Evolutionary conservation across 2,888 invertebrate genomes (phyloP).

Genomic region (Cataglyphis livida): DNA sequence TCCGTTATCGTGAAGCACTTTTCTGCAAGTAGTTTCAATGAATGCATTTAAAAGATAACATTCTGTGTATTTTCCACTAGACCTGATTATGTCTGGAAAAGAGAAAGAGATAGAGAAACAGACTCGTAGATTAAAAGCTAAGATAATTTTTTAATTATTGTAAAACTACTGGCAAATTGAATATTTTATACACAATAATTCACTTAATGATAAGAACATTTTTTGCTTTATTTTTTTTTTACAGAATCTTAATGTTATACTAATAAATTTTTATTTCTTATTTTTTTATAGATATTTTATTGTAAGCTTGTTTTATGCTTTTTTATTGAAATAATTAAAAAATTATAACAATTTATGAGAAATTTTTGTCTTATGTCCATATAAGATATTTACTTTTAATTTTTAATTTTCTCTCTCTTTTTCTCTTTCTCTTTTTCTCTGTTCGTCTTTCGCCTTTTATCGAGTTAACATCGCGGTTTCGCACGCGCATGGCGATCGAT

Average conservation of each 20-base stretch:
- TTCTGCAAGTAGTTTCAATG: conserved; percentile 22
- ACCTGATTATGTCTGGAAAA: not conserved
- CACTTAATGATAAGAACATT: not conserved
- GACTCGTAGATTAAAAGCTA: not conserved
- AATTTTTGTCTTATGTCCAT: not conserved
- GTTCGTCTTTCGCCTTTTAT: not conserved
- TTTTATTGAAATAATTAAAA: not conserved
- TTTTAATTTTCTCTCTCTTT: too few species aligned
- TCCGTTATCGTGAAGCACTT: conserved; percentile 38
- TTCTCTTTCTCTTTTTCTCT: not conserved
- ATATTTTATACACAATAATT: not conserved
- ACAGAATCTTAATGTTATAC: not conserved
- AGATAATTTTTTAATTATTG: not conserved
- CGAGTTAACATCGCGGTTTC: conserved; percentile 7
- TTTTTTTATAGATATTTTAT: not conserved
- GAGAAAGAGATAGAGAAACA: too few species aligned
- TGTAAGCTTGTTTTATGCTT: not conserved
- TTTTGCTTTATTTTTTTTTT: not conserved
- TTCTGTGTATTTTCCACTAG: not conserved
- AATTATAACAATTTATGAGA: not conserved
- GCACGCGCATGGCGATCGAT: conserved; percentile 36
- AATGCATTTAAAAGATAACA: conserved; percentile 20
- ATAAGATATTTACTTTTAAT: not conserved
- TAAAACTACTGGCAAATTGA: not conserved
- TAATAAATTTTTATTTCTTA: not conserved